Percentiles rank a stretch among this genome's conserved stretches.
phyloP scores from a whole-genome alignment of 1,140 invertebrate genomes.

The Aricia agestis region DNA sequence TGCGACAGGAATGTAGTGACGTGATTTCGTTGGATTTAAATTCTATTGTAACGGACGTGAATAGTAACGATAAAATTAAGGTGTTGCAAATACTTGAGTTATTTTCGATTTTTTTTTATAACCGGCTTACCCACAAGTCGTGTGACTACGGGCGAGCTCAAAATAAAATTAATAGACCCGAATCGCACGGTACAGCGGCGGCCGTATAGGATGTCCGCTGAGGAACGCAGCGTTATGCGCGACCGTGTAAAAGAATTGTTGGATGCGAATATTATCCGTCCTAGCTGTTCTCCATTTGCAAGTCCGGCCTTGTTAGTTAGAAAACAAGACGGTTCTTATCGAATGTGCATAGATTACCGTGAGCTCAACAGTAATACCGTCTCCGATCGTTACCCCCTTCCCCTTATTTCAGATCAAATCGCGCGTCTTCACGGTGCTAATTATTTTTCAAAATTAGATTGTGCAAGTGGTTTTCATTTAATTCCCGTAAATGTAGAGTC shows the following conservation, averaged over 20 bases:
- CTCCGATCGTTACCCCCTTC: conserved; percentile 70
- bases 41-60: not conserved
- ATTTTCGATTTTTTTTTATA: conserved; percentile 9
- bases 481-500: conserved; percentile 52
- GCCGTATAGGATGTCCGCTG: conserved; percentile 17
- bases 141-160: conserved; percentile 16
- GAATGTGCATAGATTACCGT: conserved; percentile 38
- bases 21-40: not conserved
- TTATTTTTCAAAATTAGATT: conserved; percentile 24
- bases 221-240: conserved; percentile 23
- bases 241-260: conserved; percentile 33
- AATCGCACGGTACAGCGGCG: conserved; percentile 23
- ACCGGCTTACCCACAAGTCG: conserved; percentile 9
- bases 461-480: conserved; percentile 63
- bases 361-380: conserved; percentile 65
- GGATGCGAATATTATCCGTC: conserved; percentile 21
- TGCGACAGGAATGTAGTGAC: not conserved
- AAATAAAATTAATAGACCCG: conserved; percentile 24
- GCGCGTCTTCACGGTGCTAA: conserved; percentile 27
- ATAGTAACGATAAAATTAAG: not conserved
- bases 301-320: conserved; percentile 38
- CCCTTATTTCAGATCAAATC: conserved; percentile 66
- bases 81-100: not conserved
- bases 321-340: conserved; percentile 34
- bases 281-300: conserved; percentile 27